phyloP scores from a whole-genome alignment of 1,140 invertebrate species.

The Drosophila sp. region DNA sequence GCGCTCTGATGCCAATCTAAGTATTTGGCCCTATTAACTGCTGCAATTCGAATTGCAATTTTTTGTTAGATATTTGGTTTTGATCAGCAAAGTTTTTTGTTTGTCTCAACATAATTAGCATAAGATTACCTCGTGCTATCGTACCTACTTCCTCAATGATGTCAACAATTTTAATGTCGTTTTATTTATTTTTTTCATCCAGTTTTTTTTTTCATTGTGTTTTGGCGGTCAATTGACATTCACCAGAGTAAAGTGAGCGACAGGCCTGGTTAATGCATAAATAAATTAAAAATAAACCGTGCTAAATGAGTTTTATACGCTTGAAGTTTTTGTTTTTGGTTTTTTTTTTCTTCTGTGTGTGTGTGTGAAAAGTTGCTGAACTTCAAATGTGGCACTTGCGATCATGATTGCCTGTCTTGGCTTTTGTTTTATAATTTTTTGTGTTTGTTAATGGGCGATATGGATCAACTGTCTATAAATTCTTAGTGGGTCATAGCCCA shows the following conservation, averaged over 20 bases:
- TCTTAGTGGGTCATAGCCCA: constrained; percentile 41
- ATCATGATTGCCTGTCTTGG: constrained; percentile 27
- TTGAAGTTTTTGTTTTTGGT: constrained; percentile 35
- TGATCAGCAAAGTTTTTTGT: constrained; percentile 26
- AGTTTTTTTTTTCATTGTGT: constrained; percentile 17
- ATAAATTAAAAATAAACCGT: constrained; percentile 59
- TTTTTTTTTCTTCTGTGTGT: constrained; percentile 4
- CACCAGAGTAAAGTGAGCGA: constrained; percentile 38
- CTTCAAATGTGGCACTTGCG: constrained; percentile 42
- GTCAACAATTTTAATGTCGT: constrained; percentile 39
- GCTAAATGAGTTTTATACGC: constrained; percentile 43
- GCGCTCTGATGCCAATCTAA: constrained; percentile 45
- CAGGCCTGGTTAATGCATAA: constrained; percentile 55
- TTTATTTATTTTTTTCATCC: constrained; percentile 30
- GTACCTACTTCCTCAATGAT: constrained; percentile 56
- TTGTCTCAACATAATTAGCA: constrained; percentile 49
- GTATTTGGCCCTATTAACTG: constrained; percentile 26
- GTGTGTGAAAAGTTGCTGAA: constrained; percentile 31
- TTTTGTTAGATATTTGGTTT: constrained; percentile 10
- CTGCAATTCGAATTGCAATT: constrained; percentile 26
- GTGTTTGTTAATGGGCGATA: constrained; percentile 23
- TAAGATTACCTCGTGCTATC: constrained; percentile 37
- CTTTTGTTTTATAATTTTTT: constrained; percentile 26
- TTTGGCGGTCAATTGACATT: constrained; percentile 52
- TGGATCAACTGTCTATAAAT: constrained; percentile 19